Evolutionary conservation across 92 coral and sea anemone species (phyloP).

Genomic region (Chrysogorgia sp.): DNA sequence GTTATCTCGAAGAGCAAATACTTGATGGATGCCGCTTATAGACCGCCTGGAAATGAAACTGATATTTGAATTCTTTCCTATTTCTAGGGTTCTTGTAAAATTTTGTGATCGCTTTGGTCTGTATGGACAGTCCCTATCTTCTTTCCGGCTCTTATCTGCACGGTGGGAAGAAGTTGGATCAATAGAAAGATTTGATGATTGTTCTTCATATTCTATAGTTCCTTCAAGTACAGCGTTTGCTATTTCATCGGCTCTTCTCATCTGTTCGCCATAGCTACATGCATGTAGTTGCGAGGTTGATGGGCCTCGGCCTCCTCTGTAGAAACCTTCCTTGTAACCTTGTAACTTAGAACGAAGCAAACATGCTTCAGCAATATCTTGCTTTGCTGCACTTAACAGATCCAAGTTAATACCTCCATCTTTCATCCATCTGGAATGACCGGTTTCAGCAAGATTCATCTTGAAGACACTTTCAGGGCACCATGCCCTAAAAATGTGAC

Average conservation of each 20-base stretch:
- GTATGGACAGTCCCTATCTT: too few relatives aligned
- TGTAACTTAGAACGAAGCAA: neutral
- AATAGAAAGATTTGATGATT: neutral
- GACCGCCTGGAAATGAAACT: too few relatives aligned
- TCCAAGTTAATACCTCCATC: slow-evolving; percentile 3
- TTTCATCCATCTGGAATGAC: slow-evolving; percentile 2
- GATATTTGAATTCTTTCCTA: too few relatives aligned
- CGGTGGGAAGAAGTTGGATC: neutral
- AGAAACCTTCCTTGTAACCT: neutral
- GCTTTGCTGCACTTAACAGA: neutral
- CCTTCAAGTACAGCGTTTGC: neutral
- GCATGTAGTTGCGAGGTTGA: neutral
- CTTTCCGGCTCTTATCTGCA: too few relatives aligned
- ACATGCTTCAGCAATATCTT: neutral
- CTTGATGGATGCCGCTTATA: too few relatives aligned
- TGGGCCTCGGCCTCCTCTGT: neutral
- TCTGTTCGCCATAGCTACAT: neutral
- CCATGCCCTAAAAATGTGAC: slow-evolving; percentile 1
- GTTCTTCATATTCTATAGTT: neutral
- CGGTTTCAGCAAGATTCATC: neutral
- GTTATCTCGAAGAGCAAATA: too few relatives aligned
- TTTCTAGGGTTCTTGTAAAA: too few relatives aligned
- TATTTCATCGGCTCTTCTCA: neutral
- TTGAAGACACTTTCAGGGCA: neutral
- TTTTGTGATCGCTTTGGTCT: too few relatives aligned